Evolutionary conservation across 2,888 invertebrate genomes (phyloP), one percentile per base, ranked within the genome.

Genomic region (Spilarctia lutea): DNA sequence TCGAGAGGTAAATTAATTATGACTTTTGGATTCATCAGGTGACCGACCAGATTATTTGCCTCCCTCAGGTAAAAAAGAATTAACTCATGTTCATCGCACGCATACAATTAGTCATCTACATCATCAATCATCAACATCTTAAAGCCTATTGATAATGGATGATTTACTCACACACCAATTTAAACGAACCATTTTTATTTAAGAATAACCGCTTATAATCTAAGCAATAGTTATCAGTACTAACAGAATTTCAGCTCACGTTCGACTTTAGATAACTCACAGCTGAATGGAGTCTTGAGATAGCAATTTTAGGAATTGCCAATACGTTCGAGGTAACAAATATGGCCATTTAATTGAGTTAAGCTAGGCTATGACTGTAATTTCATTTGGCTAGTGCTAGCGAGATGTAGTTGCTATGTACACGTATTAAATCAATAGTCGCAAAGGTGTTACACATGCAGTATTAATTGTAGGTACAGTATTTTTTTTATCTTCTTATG

Each of bases 281-380:
- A n/a, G 68, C 24, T 52, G 7, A n/a, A 35, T 16, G 10, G 35
- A 35, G 68, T n/a, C 24, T 56, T 1, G 68, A 33, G n/a, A 8
- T 35, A 35, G n/a, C 24, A 42, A 27, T 72, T 68, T n/a, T 18
- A 33, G 48, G n/a, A 63, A 68, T 63, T 63, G 35, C 73, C 48
- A 63, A 48, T 68, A 73, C 45, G 35, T 63, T n/a, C 45, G 63
- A 68, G 63, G 68, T 68, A 68, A 48, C 68, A 73, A 33, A 60
- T 72, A 72, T 60, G 16, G 48, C 20, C 20, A 20, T 65, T 27
- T 75, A 78, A 78, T 78, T 71, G 33, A 73, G 67, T 81, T 71
- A 48, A 73, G 30, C 42, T 60, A 52, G 56, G 69, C 52, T 66
- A n/a, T 35, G 68, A 20, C 42, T 69, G 76, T 77, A 70, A 72